Evolutionary conservation across 2,888 invertebrate genomes (phyloP).

Genomic region (Micropterix aruncella): DNA sequence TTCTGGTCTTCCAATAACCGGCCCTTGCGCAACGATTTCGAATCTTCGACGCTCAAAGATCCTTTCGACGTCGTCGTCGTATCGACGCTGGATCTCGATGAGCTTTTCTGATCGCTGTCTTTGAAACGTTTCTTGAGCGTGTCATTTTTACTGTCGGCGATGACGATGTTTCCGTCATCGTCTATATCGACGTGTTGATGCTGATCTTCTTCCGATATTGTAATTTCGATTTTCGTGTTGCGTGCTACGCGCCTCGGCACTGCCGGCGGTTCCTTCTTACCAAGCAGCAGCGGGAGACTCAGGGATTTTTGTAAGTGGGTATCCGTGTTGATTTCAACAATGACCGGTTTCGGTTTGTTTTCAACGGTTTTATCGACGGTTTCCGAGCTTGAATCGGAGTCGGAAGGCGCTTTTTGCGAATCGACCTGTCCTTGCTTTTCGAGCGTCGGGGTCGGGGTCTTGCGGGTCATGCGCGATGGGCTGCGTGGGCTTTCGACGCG

Average conservation of each 20-base stretch:
- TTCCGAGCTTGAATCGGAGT: conserved; percentile 44
- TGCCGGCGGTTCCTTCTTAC: conserved; percentile 28
- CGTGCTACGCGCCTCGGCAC: conserved; percentile 35
- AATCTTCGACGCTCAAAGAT: conserved; percentile 36
- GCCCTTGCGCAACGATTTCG: conserved; percentile 29
- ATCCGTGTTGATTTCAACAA: conserved; percentile 35
- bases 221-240: conserved; percentile 37
- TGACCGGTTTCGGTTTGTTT: conserved; percentile 25
- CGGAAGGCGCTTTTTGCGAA: conserved; percentile 39
- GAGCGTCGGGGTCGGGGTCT: conserved; percentile 42
- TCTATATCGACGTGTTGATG: conserved; percentile 38
- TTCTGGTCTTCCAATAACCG: conserved; percentile 34
- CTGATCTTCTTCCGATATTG: conserved; percentile 39
- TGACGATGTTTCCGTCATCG: conserved; percentile 34
- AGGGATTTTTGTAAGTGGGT: conserved; percentile 39
- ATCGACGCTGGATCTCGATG: conserved; percentile 45
- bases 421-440: conserved; percentile 46
- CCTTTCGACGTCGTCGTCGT: conserved; percentile 37
- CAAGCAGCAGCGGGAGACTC: conserved; percentile 40
- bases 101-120: conserved; percentile 34
- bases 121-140: conserved; percentile 31
- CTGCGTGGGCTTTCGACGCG: conserved; percentile 33
- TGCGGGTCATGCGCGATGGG: conserved; percentile 27
- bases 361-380: conserved; percentile 36
- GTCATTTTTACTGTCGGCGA: conserved; percentile 29